Percentiles rank a stretch among this genome's conserved stretches.
Conservation (phyloP, 2,888 invertebrate genomes). For the Onchidella celtica region DNA sequence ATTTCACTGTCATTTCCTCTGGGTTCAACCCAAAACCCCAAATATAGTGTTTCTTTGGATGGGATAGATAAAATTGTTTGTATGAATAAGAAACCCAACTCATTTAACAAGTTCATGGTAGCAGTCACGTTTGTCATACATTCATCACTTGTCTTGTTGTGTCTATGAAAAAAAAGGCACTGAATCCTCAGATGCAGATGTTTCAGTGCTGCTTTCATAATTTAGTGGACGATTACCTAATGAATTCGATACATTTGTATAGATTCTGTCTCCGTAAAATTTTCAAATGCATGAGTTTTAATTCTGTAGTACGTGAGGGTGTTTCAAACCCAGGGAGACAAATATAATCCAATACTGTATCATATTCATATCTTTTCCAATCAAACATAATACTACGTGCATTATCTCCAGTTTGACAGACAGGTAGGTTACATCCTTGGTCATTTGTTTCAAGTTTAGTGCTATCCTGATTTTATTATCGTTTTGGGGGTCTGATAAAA, state of each 20-base stretch:
- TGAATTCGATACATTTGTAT: background rate
- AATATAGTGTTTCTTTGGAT: background rate
- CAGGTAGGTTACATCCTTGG: background rate
- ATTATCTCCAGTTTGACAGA: background rate
- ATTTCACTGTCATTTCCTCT: background rate
- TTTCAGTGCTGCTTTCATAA: background rate
- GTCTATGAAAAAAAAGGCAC: background rate
- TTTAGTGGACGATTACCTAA: background rate
- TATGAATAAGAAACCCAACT: background rate
- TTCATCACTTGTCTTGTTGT: background rate
- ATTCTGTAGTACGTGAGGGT: no score
- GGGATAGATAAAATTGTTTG: background rate
- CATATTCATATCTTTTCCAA: background rate
- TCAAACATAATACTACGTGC: background rate
- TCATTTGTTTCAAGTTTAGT: background rate
- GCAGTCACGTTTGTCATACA: background rate
- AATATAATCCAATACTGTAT: no score
- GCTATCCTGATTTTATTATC: background rate
- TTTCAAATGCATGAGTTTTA: background rate
- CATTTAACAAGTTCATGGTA: background rate
- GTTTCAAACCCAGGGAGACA: background rate
- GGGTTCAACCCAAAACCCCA: background rate
- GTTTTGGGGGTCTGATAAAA: background rate
- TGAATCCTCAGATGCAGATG: background rate
- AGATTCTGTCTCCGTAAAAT: background rate